Percentiles rank a stretch among this genome's conserved stretches.
phyloP scores from a whole-genome alignment of 1,140 invertebrate genomes.

The Holotrichia oblita region DNA sequence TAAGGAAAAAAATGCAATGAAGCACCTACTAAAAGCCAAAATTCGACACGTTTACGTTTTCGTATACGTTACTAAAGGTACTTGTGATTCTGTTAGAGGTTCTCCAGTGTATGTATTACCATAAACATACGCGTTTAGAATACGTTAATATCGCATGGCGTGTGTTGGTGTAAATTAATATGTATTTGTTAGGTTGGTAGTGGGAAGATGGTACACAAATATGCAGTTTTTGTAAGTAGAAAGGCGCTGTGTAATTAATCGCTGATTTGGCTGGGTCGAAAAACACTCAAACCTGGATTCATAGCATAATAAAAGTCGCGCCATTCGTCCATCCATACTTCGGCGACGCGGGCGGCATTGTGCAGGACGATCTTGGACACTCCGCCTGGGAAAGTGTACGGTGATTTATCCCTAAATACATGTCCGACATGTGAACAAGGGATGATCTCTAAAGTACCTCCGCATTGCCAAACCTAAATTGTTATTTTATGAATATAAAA shows the following conservation, averaged over 20 bases:
- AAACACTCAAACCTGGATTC: constrained; percentile 89
- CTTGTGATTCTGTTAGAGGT: constrained; percentile 1
- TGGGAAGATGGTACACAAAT: background rate
- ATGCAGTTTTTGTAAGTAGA: constrained; percentile 10
- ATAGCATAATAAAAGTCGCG: constrained; percentile 98
- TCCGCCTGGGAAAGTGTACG: constrained; percentile 99
- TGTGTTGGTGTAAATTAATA: background rate
- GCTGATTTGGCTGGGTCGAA: constrained; percentile 2
- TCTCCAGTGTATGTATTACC: background rate
- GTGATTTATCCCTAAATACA: constrained; percentile 98
- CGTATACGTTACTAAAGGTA: background rate
- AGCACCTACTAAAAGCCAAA: no score
- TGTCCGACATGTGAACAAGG: constrained; percentile 97
- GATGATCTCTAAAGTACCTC: constrained; percentile 93
- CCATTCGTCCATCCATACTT: constrained; percentile 99
- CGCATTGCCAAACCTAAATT: constrained; percentile 95
- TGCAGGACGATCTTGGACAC: constrained; percentile 97
- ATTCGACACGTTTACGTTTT: no score
- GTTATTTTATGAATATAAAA: no score
- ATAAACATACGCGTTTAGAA: background rate
- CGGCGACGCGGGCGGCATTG: constrained; percentile 94
- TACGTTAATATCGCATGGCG: background rate
- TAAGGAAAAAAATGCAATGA: no score
- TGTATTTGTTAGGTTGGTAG: background rate
- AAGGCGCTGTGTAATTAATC: constrained; percentile 14